Base-by-base conservation (phyloP, 2,113 vertebrate species). In the Megaceryle torquata region DNA sequence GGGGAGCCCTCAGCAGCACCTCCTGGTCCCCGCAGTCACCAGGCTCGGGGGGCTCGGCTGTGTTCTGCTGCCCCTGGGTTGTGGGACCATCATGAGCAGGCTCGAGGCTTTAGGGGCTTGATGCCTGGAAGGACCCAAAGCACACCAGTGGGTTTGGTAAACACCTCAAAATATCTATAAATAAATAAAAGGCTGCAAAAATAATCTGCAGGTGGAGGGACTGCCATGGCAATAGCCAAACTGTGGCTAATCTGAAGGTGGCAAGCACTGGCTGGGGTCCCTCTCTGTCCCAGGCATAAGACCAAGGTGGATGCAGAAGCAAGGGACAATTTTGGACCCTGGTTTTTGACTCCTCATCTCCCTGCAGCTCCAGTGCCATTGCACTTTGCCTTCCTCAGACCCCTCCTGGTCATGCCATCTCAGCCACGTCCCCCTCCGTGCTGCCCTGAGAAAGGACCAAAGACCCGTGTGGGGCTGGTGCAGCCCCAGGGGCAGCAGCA, bases 301-400 rank as follows among this genome's bases (percentile, higher is more conserved):
- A 5, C 7, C 1, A 2, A 10, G 37, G 48, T 0, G 1, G 57
- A 9, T 14, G 50, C 54, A 46, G 39, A 9, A 19, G 44, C 0
- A 2, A 65, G 41, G 70, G 28, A 7, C 9, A 60, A 16, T 21
- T 93, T 79, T 5, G 7, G 33, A 29, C 3, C 13, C 46, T 13
- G 8, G 2, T 28, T 88, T 48, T 46, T 50, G 77, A 18, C 7
- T 8, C n/a, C 6, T 54, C 43, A 43, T 22, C n/a, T 88, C n/a
- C 20, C 2, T 0, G 1, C 2, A 5, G n/a, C 59, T 44, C 63
- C 5, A 2, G 9, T 75, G 41, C 33, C 25, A 2, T 29, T 0
- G 0, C 0, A 3, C 43, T 81, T 57, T 46, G 24, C 31, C 64
- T 24, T 59, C 26, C 10, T 9, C 65, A 67, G 33, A 28, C 46